Evolutionary conservation across 1,140 invertebrate genomes (phyloP).

Genomic region (Oryzaephilus surinamensis): DNA sequence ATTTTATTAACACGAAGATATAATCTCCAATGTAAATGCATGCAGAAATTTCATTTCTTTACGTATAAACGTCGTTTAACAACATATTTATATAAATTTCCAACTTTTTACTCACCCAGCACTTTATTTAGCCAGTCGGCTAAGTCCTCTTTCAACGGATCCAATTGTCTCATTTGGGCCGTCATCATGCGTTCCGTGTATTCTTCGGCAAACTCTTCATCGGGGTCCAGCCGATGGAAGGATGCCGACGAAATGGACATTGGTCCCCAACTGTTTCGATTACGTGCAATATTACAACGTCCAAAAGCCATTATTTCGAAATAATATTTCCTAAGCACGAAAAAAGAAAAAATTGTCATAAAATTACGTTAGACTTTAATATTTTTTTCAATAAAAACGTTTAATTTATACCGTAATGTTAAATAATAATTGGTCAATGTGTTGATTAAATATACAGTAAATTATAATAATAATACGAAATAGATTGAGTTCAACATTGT

Average conservation of each 20-base stretch:
- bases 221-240: conserved; percentile 20
- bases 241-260: conserved; percentile 40
- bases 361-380: too few species aligned
- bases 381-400: too few species aligned
- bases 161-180: conserved; percentile 65
- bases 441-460: not conserved
- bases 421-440: not conserved
- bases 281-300: conserved; percentile 34
- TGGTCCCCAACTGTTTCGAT: conserved; percentile 54
- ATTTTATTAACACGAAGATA: too few species aligned
- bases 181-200: conserved; percentile 65
- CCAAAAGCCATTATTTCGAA: conserved; percentile 17
- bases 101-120: conserved; percentile 49
- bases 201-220: conserved; percentile 40
- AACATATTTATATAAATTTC: not conserved
- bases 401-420: not conserved
- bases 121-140: conserved; percentile 81
- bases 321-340: not conserved
- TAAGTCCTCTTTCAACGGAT: conserved; percentile 73
- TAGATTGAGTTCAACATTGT: too few species aligned
- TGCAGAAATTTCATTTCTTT: too few species aligned
- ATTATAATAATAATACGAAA: too few species aligned
- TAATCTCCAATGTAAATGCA: too few species aligned
- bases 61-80: too few species aligned
- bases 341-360: not conserved